phyloP scores from a whole-genome alignment of 2,113 vertebrate genomes.

The Rhinolophus ferrumequinum region DNA sequence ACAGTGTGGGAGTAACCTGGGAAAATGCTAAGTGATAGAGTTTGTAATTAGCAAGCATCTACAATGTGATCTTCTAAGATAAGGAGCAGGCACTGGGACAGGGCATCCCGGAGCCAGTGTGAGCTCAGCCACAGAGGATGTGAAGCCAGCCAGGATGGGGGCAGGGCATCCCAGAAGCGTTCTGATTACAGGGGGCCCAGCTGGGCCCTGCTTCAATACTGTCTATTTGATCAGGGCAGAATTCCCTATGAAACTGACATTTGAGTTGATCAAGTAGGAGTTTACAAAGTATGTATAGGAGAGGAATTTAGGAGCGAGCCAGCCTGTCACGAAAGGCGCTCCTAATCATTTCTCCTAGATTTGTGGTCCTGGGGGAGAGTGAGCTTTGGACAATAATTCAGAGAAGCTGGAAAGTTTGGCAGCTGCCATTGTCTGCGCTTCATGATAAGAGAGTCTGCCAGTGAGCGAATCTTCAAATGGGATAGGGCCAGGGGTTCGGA shows the following conservation, averaged over 20 bases:
- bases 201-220: neutral
- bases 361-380: neutral
- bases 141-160: too few species aligned
- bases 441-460: constrained; percentile 44
- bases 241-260: neutral
- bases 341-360: neutral
- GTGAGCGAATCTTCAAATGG: neutral
- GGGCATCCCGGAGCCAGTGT: too few species aligned
- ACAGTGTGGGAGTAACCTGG: too few species aligned
- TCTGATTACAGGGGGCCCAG: too few species aligned
- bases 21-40: too few species aligned
- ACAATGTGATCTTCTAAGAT: too few species aligned
- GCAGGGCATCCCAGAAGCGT: too few species aligned
- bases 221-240: neutral
- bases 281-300: neutral
- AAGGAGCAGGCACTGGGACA: too few species aligned
- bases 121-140: too few species aligned
- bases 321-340: neutral
- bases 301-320: neutral
- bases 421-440: constrained; percentile 26
- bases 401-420: constrained; percentile 39
- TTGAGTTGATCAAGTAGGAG: neutral
- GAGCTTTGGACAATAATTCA: constrained; percentile 52
- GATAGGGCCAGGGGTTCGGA: neutral
- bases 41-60: too few species aligned